Base-by-base conservation (phyloP, 2,113 vertebrate species). In the Passer montanus region DNA sequence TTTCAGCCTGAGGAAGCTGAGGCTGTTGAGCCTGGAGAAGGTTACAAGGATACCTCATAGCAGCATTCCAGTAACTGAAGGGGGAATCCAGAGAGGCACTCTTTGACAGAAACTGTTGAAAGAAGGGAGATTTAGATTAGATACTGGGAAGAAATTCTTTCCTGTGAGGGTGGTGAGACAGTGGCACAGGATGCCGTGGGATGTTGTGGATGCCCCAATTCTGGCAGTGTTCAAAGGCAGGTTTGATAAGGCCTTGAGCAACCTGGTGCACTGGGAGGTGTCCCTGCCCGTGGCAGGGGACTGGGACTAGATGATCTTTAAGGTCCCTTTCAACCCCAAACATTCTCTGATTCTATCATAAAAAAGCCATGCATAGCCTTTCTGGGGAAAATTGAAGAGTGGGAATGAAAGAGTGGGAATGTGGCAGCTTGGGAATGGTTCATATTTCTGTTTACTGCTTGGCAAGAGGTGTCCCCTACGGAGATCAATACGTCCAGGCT, bases 161-260 rank as follows among this genome's bases (percentile, higher is more conserved):
- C 9, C 46, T 62, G 41, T 62, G 41, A 82, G n/a, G 16, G 39
- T 26, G 46, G 39, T 39, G 46, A 83, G 62, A 41, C 62, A 26
- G 30, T 47, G 70, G 47, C 14, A 55, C 39, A 47, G 39, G 62
- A 26, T 75, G 35, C n/a, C 15, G 30, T 35, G 9, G 43, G 26
- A 49, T 0, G 1, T 2, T 64, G 35, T 58, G 21, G 17, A 22
- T 80, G 62, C 3, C 55, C n/a, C n/a, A 55, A 2, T 7, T 33
- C 39, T 26, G 24, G 39, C 9, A 68, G 24, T 7, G 21, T 31
- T 31, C 39, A 28, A 33, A 43, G 50, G 17, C 37, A 66, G 33
- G 15, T 0, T 52, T 13, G 37, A 20, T 7, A 14, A 19, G 8
- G 37, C 15, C 15, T 44, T 44, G 37, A 67, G 27, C 33, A 28